phyloP scores from a whole-genome alignment of 2,113 vertebrate genomes.

The Zapus hudsonius region DNA sequence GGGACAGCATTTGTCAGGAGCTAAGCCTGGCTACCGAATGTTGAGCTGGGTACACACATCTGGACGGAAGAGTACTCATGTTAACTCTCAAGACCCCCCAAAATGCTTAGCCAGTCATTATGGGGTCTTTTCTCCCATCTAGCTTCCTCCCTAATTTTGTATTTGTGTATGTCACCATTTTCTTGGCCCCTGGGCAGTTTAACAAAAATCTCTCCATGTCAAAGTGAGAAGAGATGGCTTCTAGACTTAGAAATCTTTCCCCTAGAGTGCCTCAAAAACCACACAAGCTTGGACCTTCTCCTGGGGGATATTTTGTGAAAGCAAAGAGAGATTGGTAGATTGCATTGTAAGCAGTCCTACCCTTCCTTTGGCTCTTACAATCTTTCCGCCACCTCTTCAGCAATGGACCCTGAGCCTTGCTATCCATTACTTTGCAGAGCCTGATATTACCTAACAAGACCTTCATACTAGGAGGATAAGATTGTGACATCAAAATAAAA shows the following conservation, averaged over 20 bases:
- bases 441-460: too few species aligned
- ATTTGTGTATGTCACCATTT: not conserved
- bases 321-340: too few species aligned
- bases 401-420: too few species aligned
- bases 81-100: not conserved
- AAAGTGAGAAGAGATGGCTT: not conserved
- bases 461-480: too few species aligned
- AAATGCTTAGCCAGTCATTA: not conserved
- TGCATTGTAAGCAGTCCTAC: too few species aligned
- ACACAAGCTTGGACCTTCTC: not conserved
- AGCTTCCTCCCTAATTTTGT: not conserved
- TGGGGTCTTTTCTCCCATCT: not conserved
- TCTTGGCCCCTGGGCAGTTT: not conserved
- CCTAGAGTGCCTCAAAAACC: not conserved
- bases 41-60: not conserved
- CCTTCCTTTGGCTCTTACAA: too few species aligned
- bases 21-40: not conserved
- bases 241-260: not conserved
- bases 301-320: not conserved
- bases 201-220: not conserved
- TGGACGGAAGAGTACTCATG: not conserved
- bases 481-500: too few species aligned
- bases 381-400: too few species aligned
- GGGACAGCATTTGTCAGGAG: not conserved
- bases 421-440: too few species aligned